Percentiles rank a stretch among this genome's conserved stretches.
Conservation (phyloP, 2,113 vertebrate genomes). For the Corythoichthys intestinalis region DNA sequence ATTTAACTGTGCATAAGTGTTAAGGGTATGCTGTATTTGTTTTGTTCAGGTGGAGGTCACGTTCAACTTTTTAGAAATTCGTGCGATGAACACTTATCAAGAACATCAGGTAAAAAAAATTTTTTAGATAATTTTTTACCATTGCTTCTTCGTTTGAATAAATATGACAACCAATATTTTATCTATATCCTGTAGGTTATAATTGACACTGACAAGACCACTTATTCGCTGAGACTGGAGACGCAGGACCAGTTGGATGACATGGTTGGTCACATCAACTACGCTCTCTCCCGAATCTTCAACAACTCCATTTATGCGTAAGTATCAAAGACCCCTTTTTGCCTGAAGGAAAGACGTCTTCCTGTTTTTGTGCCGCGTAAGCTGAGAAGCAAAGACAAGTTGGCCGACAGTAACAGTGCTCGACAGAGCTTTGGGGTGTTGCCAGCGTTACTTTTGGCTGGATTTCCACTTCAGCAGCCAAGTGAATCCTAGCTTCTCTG, state of each 20-base stretch:
- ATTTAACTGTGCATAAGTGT: background rate
- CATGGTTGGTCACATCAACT: conserved; percentile 80
- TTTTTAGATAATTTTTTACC: background rate
- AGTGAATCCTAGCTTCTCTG: conserved; percentile 26
- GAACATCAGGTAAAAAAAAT: conserved; percentile 65
- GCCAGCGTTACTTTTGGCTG: conserved; percentile 26
- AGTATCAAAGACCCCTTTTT: conserved; percentile 46
- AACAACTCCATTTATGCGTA: conserved; percentile 83
- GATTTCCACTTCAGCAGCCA: conserved; percentile 26
- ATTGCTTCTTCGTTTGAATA: background rate
- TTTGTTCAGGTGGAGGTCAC: conserved; percentile 68
- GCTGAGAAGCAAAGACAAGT: conserved; percentile 20
- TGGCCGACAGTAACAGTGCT: conserved; percentile 30
- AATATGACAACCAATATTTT: background rate
- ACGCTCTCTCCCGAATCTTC: conserved; percentile 83
- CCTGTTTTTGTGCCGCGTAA: conserved; percentile 10
- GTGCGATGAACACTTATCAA: conserved; percentile 72
- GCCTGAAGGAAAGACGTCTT: background rate
- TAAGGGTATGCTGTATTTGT: background rate
- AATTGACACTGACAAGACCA: conserved; percentile 85
- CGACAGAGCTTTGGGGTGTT: conserved; percentile 30
- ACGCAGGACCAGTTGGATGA: conserved; percentile 80
- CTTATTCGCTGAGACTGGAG: conserved; percentile 78
- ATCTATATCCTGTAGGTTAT: conserved; percentile 71
- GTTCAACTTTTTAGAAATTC: conserved; percentile 77